Conservation (phyloP, 2,113 vertebrate genomes). For the Pantherophis guttatus region DNA sequence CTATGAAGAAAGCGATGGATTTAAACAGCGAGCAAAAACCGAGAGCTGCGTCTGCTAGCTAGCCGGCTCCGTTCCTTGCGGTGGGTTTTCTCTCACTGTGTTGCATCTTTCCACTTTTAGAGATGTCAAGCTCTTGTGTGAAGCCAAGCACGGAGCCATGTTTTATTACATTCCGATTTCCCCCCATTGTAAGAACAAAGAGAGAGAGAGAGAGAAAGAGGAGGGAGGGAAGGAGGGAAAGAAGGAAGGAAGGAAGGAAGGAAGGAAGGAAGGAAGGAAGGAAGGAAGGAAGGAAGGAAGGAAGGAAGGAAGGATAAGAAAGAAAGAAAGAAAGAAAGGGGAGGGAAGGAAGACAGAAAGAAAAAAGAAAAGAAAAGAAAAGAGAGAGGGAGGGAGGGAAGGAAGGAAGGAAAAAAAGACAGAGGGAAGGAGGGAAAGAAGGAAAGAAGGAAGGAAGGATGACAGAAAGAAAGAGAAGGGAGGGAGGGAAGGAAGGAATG, state of each 20-base stretch:
- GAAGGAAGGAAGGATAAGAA: no score
- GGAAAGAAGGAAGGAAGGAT: no score
- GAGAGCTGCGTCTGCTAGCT: not conserved
- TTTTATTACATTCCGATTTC: not conserved
- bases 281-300: no score
- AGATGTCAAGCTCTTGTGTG: not conserved
- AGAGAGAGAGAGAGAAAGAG: no score
- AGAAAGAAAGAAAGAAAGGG: fast-evolving
- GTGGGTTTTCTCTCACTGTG: not conserved
- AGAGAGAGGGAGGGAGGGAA: no score
- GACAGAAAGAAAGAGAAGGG: no score
- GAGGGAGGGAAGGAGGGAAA: fast-evolving
- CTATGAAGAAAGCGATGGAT: not conserved
- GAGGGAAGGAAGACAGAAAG: not conserved
- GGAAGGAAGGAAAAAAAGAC: no score
- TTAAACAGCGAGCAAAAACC: not conserved
- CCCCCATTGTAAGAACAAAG: not conserved
- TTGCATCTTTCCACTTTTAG: not conserved
- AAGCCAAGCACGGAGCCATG: not conserved
- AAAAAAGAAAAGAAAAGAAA: no score
- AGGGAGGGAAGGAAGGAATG: no score
- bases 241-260: no score
- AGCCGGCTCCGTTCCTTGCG: not conserved
- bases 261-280: not conserved
- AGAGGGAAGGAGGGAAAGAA: no score